phyloP scores from a whole-genome alignment of 1,140 invertebrate genomes.

The Lanistes nyassanus region DNA sequence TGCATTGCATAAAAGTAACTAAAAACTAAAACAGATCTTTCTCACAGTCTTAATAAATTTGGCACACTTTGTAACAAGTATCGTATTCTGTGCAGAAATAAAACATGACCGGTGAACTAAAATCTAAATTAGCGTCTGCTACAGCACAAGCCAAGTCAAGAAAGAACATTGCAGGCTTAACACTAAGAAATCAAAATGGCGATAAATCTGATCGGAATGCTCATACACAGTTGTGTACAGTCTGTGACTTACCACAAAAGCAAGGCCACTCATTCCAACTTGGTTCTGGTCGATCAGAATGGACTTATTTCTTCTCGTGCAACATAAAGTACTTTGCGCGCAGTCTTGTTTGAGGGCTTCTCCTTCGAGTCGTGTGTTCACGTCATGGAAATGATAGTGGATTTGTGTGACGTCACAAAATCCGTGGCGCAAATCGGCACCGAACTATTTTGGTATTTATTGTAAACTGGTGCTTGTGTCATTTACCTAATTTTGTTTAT shows the following conservation, averaged over 20 bases:
- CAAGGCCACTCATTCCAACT: constrained; percentile 41
- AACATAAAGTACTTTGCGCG: background rate
- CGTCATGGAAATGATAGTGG: constrained; percentile 23
- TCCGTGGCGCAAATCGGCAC: no score
- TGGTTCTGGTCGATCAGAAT: background rate
- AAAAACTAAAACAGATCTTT: no score
- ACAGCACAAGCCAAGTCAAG: background rate
- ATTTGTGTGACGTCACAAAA: constrained; percentile 28
- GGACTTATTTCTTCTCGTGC: no score
- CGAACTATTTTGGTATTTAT: no score
- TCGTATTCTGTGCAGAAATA: no score
- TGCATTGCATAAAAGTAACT: no score
- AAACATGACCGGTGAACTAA: background rate
- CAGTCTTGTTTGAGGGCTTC: constrained; percentile 14
- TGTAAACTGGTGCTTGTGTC: no score
- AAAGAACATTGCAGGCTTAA: background rate
- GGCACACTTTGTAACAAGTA: no score
- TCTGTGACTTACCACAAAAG: constrained; percentile 42
- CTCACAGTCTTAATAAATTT: no score
- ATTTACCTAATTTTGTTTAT: no score
- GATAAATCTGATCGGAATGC: background rate
- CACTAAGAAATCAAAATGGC: constrained; percentile 31
- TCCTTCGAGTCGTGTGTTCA: constrained; percentile 22
- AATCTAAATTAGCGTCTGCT: constrained; percentile 26
- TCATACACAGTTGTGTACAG: background rate